Evolutionary conservation across 2,797 vertebrate species (phyloP).

Genomic region (Anabas testudineus): DNA sequence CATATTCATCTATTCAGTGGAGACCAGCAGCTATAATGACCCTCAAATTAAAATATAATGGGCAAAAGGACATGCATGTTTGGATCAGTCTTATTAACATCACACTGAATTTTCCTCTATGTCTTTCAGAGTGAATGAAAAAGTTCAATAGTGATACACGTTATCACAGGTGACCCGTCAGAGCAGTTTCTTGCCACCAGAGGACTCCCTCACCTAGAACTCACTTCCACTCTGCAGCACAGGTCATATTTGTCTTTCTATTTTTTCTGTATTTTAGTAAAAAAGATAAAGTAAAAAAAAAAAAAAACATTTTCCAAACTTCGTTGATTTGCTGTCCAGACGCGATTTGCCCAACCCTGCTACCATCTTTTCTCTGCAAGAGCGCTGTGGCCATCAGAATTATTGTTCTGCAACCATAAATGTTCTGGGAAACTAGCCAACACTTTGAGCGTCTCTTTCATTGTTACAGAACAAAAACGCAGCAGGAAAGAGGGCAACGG

Average conservation of each 20-base stretch:
- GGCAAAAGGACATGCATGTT: neutral
- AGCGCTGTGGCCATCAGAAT: slow-evolving; percentile 8
- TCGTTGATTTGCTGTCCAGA: neutral
- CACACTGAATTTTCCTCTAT: neutral
- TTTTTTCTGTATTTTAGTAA: neutral
- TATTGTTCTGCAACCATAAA: slow-evolving; percentile 33
- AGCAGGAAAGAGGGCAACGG: slow-evolving; percentile 22
- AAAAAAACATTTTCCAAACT: neutral
- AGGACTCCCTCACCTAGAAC: slow-evolving; percentile 13
- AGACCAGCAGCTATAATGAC: neutral
- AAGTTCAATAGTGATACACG: neutral
- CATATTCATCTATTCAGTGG: neutral
- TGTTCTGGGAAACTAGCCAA: slow-evolving; percentile 47
- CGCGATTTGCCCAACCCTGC: neutral
- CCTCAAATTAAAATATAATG: neutral
- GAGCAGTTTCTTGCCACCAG: slow-evolving; percentile 45
- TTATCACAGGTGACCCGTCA: neutral
- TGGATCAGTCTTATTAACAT: neutral
- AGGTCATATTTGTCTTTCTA: neutral
- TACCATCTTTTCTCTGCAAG: slow-evolving; percentile 10
- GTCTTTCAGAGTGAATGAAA: neutral
- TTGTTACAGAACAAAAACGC: slow-evolving; percentile 34
- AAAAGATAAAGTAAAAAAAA: too few species aligned
- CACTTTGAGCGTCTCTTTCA: slow-evolving; percentile 21
- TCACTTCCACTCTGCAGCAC: neutral